Evolutionary conservation across 2,113 vertebrate genomes (phyloP), one percentile per base, ranked within the genome.

Genomic region (Crotalus viridis): DNA sequence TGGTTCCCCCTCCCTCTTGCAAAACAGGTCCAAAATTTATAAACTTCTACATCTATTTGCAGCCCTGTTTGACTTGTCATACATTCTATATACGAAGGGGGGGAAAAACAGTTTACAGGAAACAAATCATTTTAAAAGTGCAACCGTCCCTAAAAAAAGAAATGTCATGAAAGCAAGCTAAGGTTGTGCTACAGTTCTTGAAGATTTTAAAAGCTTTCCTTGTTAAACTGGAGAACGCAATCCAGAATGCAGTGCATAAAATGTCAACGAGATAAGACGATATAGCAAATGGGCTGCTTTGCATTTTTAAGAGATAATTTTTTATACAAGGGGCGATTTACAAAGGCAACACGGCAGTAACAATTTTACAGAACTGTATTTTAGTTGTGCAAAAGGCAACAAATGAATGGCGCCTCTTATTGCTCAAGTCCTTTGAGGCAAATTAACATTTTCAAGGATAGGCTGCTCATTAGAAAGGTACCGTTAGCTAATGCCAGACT

Each of bases 191-290:
- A 54, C 21, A 39, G 46, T 94, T 74, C 89, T 55, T 91, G 92
- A 95, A 87, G 69, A 94, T 87, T 21, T 52, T 56, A 39, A 85
- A 85, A 43, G 1, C 13, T 91, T 94, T 24, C 13, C 91, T 94
- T 93, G 90, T 96, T 96, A 94, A 92, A 87, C 48, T 95, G 96
- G 90, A 96, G 95, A 97, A 91, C 28, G 91, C 94, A 94, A 93
- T 92, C 93, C 17, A 89, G 46, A 89, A 89, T 54, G 90, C 15
- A 94, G 93, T n/a, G 74, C 88, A 90, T 81, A 95, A 94, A 92
- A 89, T 94, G 93, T 54, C 94, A 93, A 19, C 12, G 93, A 93
- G 95, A 90, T 28, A 95, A 95, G 90, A 57, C 5, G 24, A 51
- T 55, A 94, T 93, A 88, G 93, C 90, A 95, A 94, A 94, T 93